A percentile compares a stretch with the other conserved stretches of the same genome.
Evolutionary conservation across 2,113 vertebrate species (phyloP).

Genomic region (Menidia beryllina): DNA sequence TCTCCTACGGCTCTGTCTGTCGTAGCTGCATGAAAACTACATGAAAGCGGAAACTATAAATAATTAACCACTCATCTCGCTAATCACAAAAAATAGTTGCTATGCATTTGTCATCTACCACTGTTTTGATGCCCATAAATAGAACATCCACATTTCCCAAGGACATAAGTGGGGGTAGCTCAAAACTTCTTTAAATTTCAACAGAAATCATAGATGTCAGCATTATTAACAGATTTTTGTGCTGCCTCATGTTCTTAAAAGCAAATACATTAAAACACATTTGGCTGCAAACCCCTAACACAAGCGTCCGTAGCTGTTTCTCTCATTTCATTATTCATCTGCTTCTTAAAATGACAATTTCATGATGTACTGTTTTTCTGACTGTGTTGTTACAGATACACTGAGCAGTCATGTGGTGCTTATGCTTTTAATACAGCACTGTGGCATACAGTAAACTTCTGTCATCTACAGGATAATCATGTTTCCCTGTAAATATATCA

Average conservation of each 20-base stretch:
- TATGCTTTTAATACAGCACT: neutral
- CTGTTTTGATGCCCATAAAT: too few relatives aligned
- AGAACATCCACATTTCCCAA: neutral
- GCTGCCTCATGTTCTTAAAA: too few relatives aligned
- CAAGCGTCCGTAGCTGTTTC: too few relatives aligned
- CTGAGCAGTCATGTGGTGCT: neutral
- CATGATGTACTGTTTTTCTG: too few relatives aligned
- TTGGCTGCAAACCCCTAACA: constrained; percentile 4
- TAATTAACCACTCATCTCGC: neutral
- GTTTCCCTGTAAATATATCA: neutral
- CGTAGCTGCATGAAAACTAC: constrained; percentile 6
- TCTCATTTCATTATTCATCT: too few relatives aligned
- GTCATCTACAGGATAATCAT: neutral
- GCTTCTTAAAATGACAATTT: neutral
- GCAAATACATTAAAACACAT: too few relatives aligned
- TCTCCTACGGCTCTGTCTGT: neutral
- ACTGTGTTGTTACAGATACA: too few relatives aligned
- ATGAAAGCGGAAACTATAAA: neutral
- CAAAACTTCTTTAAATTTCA: neutral
- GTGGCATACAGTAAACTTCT: neutral
- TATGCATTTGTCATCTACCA: too few relatives aligned
- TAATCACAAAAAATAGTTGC: neutral
- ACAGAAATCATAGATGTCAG: constrained; percentile 3
- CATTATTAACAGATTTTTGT: neutral
- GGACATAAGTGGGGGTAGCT: neutral